Conservation (phyloP, 2,113 vertebrate species). For the Lycaon pictus region DNA sequence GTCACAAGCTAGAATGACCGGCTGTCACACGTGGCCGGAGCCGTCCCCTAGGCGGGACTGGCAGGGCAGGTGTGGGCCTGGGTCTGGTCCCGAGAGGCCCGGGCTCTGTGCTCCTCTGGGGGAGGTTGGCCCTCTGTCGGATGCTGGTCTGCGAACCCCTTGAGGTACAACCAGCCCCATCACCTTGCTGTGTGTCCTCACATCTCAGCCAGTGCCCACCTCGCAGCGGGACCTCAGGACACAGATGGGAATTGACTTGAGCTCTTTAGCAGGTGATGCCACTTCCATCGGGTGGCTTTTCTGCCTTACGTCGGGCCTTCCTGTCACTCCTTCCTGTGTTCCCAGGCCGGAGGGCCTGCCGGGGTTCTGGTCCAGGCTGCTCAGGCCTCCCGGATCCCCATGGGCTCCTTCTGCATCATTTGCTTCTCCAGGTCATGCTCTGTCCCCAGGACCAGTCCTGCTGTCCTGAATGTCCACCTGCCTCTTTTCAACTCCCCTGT, state of each 20-base stretch:
- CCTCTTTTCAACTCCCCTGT: background rate
- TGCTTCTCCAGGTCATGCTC: background rate
- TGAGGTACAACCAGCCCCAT: background rate
- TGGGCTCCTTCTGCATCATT: background rate
- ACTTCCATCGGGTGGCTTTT: background rate
- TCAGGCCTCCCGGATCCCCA: background rate
- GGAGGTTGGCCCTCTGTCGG: background rate
- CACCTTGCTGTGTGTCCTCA: background rate
- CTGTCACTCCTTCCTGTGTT: no score
- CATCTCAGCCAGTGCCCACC: background rate
- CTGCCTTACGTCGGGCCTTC: background rate
- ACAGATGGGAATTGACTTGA: rapidly evolving
- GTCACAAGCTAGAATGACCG: background rate
- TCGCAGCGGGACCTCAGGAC: background rate
- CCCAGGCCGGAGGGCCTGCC: background rate
- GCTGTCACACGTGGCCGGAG: background rate
- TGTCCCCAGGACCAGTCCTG: background rate
- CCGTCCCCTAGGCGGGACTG: rapidly evolving
- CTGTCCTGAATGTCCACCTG: background rate
- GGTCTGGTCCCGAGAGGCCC: background rate
- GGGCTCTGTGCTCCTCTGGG: background rate
- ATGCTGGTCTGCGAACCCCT: background rate
- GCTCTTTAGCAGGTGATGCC: background rate
- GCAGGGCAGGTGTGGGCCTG: background rate
- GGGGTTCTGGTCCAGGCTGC: background rate